Base-by-base conservation (phyloP, 1,140 invertebrate genomes). In the Parasteatoda tepidariorum region DNA sequence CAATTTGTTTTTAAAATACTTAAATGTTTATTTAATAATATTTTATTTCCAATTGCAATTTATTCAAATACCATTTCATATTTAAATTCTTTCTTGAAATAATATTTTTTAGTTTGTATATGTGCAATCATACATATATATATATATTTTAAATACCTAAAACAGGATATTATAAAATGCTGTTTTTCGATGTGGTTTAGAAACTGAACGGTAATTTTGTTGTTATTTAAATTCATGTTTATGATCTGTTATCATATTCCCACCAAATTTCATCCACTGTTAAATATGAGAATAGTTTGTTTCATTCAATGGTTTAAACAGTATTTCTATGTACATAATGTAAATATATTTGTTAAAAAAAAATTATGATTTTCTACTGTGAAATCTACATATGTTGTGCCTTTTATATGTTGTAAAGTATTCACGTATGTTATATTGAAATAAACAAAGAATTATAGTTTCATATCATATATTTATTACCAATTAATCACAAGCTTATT, bases 281-380 rank as follows among this genome's bases (percentile, higher is more conserved):
- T 13, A 41, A 15, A 24, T 24, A 11, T 3, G 1, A n/a, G 22
- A 38, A 24, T 18, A 3, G 15, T 68, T 30, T 22, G 34, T 68
- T 38, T 18, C 15, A 6, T 38, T 38, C 31, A 34, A 24, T 62
- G 34, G 18, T 31, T 4, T 34, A 15, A 34, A 28, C 78, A 82
- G 78, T 82, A 82, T 64, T 82, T 82, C 6, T 62, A 26, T 82
- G 78, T 82, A 82, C 22, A 82, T 82, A 82, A n/a, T 82, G 78
- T 82, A 71, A 61, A 82, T 82, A 82, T 24, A 33, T 30, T 67
- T 68, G 64, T 67, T 79, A 68, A 79, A 79, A 34, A n/a, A n/a
- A n/a, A n/a, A n/a, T n/a, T n/a, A n/a, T n/a, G n/a, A n/a, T n/a
- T n/a, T n/a, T n/a, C n/a, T n/a, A n/a, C n/a, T n/a, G n/a, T n/a